phyloP scores from a whole-genome alignment of 1,140 invertebrate species.

The Drosophila pseudoananassae region DNA sequence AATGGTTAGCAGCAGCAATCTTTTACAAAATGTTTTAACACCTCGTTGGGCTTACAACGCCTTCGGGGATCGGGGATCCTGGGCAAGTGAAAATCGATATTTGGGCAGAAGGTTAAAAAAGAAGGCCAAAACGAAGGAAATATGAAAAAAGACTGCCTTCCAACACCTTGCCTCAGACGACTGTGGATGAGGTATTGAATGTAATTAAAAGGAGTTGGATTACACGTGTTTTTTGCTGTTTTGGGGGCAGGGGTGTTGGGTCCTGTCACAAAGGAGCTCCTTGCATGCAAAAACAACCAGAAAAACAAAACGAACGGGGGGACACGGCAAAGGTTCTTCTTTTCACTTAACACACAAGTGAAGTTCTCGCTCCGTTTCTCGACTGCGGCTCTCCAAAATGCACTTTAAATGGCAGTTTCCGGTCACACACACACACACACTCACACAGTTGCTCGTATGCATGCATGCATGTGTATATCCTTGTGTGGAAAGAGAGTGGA shows the following conservation, averaged over 20 bases:
- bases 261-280: conserved; percentile 47
- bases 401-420: conserved; percentile 84
- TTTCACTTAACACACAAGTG: conserved; percentile 71
- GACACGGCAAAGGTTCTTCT: conserved; percentile 45
- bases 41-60: conserved; percentile 60
- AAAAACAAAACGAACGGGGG: conserved; percentile 36
- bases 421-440: conserved; percentile 60
- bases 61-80: conserved; percentile 12
- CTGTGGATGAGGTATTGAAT: conserved; percentile 58
- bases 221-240: conserved; percentile 52
- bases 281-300: conserved; percentile 40
- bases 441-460: background rate
- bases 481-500: conserved; percentile 51
- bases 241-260: background rate
- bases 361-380: conserved; percentile 49
- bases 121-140: background rate
- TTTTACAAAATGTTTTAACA: conserved; percentile 76
- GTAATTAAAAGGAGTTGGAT: conserved; percentile 82
- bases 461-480: conserved; percentile 40
- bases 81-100: conserved; percentile 75
- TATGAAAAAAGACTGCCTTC: conserved; percentile 33
- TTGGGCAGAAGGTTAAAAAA: conserved; percentile 52
- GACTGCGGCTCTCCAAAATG: conserved; percentile 72
- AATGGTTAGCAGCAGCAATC: conserved; percentile 2
- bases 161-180: conserved; percentile 45